Conservation (phyloP, 2,888 invertebrate species). For the Dryomyza anilis region DNA sequence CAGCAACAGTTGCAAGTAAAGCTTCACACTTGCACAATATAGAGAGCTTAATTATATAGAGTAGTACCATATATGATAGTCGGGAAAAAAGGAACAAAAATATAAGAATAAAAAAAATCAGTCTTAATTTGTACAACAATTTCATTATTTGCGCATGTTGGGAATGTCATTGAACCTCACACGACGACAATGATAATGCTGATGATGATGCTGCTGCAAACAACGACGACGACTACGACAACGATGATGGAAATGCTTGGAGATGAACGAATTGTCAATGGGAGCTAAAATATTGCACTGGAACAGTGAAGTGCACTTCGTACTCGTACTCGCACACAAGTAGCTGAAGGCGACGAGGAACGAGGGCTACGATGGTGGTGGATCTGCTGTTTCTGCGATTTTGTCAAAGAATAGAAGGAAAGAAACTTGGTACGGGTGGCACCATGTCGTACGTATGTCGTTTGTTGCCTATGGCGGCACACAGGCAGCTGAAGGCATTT, state of each 20-base stretch:
- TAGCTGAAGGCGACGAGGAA: no score
- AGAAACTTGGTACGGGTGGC: constrained; percentile 14
- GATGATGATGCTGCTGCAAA: constrained; percentile 22
- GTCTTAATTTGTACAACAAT: constrained; percentile 2
- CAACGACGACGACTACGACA: no score
- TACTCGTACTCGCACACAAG: constrained; percentile 30
- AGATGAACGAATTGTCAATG: constrained; percentile 32
- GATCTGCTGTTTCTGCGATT: constrained; percentile 1
- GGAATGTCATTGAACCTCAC: constrained; percentile 18
- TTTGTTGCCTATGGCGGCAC: constrained; percentile 8
- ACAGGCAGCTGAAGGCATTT: background rate
- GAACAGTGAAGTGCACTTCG: constrained; percentile 34
- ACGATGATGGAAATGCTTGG: no score
- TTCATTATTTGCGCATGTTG: constrained; percentile 16
- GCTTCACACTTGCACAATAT: no score
- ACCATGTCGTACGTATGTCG: no score
- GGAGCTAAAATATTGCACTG: constrained; percentile 32
- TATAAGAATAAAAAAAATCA: background rate
- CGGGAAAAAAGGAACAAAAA: background rate
- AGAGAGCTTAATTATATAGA: constrained; percentile 5
- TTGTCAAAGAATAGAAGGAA: constrained; percentile 3
- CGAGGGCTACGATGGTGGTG: constrained; percentile 16
- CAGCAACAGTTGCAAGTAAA: no score
- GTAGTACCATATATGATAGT: background rate
- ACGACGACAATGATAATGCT: constrained; percentile 18